These are phyloP conservation scores for Morbakka virulenta DNA, from an alignment of 30 jellyfish, hydroid and myxozoan species.

Conservation along the genomic window DNA sequence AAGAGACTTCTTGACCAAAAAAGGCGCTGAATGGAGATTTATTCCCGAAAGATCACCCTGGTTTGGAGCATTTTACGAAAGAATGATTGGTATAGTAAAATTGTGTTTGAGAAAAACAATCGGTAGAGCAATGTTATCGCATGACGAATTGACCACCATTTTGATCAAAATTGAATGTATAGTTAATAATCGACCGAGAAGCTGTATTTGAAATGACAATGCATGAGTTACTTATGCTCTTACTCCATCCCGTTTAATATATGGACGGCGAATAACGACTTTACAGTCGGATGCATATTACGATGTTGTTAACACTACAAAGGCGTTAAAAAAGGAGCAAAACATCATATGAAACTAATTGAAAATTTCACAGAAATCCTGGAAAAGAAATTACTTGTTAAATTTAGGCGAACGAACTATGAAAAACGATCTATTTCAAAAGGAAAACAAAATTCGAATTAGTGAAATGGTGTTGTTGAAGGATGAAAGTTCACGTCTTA, in stretches of 20 bases:
- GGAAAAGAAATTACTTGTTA: too few relatives aligned
- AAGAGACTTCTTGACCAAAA: neutral
- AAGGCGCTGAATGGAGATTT: slow-evolving; percentile 14
- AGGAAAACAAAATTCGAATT: neutral
- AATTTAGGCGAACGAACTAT: slow-evolving; percentile 2
- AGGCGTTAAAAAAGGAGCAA: slow-evolving; percentile 19
- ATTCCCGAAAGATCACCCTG: too few relatives aligned
- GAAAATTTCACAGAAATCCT: neutral
- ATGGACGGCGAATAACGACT: slow-evolving; percentile 34
- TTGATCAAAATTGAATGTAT: slow-evolving; percentile 17
- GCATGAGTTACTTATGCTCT: slow-evolving; percentile 20
- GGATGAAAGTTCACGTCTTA: neutral
- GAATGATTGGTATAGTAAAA: slow-evolving; percentile 19
- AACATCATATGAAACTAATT: too few relatives aligned
- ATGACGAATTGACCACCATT: slow-evolving; percentile 4
- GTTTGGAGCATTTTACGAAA: too few relatives aligned
- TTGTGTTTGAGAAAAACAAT: slow-evolving; percentile 26
- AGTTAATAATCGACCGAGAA: slow-evolving; percentile 21
- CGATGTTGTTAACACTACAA: slow-evolving; percentile 29
- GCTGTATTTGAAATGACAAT: slow-evolving; percentile 4
- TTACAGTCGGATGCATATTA: neutral
- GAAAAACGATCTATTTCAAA: neutral
- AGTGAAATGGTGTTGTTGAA: neutral
- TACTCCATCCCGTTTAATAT: slow-evolving; percentile 21
- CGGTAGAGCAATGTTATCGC: slow-evolving; percentile 26